A percentile compares a stretch with the other conserved stretches of the same genome.
These are phyloP conservation scores for Tenebrosternarchus preto DNA, from an alignment of 2,113 vertebrate genomes.

Conservation along the genomic window DNA sequence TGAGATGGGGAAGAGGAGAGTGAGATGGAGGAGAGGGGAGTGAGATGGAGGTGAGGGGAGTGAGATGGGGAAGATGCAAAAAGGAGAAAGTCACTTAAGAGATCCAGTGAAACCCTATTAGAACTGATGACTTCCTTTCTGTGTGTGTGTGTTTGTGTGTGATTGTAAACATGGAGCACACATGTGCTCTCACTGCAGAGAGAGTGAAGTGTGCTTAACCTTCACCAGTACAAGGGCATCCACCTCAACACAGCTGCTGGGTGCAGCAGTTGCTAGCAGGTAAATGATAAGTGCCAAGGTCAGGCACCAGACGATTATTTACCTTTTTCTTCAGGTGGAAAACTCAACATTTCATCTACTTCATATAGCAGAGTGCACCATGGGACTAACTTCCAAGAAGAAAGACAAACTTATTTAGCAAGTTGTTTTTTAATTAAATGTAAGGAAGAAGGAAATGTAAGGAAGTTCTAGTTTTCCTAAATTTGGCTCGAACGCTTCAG, in stretches of 20 bases:
- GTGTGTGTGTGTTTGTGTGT: neutral
- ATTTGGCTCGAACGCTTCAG: neutral
- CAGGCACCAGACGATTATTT: slow-evolving; percentile 67
- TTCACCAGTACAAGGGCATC: slow-evolving; percentile 62
- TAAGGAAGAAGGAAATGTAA: neutral
- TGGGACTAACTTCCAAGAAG: neutral
- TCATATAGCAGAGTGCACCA: neutral
- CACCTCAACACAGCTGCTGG: slow-evolving; percentile 67
- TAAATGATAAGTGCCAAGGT: slow-evolving; percentile 74
- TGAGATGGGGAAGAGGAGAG: neutral
- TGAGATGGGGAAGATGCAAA: neutral
- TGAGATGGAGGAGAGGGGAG: neutral
- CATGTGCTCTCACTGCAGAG: slow-evolving; percentile 38
- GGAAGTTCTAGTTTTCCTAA: neutral
- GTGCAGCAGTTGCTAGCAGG: slow-evolving; percentile 65
- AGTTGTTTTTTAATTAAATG: too few relatives aligned
- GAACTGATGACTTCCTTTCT: slow-evolving; percentile 22
- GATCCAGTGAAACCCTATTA: slow-evolving; percentile 1
- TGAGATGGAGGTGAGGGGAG: neutral
- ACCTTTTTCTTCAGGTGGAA: slow-evolving; percentile 52
- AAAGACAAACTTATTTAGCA: neutral
- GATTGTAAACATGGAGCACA: slow-evolving; percentile 3
- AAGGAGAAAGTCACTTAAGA: neutral
- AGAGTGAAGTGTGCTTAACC: slow-evolving; percentile 58
- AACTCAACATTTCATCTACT: slow-evolving; percentile 58